Percentiles rank a stretch among this genome's conserved stretches.
Conservation (phyloP, 2,888 invertebrate genomes). For the Graphium colonna region DNA sequence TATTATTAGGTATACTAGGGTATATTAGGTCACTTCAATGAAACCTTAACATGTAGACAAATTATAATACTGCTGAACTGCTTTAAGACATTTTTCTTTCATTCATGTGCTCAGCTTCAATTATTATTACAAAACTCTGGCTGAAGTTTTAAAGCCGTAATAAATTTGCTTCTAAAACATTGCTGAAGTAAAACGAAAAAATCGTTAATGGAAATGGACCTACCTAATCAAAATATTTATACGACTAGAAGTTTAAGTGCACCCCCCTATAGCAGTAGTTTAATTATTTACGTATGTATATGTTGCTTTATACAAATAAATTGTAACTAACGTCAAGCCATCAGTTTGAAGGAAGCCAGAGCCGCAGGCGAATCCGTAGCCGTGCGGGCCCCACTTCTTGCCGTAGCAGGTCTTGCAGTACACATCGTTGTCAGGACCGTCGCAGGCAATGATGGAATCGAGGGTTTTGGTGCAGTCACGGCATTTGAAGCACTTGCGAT, state of each 20-base stretch:
- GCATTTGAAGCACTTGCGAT: slow-evolving; percentile 96
- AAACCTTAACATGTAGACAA: too few species aligned
- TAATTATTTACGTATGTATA: neutral
- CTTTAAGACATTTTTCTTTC: too few species aligned
- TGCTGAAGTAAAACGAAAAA: too few species aligned
- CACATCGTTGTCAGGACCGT: slow-evolving; percentile 94
- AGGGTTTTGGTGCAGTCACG: slow-evolving; percentile 95
- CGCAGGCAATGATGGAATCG: slow-evolving; percentile 97
- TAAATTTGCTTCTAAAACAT: too few species aligned
- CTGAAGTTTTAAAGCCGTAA: too few species aligned
- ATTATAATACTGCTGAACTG: too few species aligned
- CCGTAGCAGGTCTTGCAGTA: slow-evolving; percentile 99
- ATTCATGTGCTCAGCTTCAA: too few species aligned
- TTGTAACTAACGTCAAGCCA: slow-evolving; percentile 88
- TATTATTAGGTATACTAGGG: too few species aligned
- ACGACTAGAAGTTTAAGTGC: neutral
- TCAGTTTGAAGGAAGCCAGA: slow-evolving; percentile 96
- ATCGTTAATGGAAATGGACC: too few species aligned
- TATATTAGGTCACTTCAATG: too few species aligned
- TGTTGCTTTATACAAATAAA: slow-evolving; percentile 29
- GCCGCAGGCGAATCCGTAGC: slow-evolving; percentile 96
- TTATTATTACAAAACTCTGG: too few species aligned
- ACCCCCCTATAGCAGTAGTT: neutral
- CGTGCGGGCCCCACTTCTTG: slow-evolving; percentile 98
- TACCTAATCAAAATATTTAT: neutral